phyloP scores from a whole-genome alignment of 2,888 invertebrate species.

The Anticlea derivata region DNA sequence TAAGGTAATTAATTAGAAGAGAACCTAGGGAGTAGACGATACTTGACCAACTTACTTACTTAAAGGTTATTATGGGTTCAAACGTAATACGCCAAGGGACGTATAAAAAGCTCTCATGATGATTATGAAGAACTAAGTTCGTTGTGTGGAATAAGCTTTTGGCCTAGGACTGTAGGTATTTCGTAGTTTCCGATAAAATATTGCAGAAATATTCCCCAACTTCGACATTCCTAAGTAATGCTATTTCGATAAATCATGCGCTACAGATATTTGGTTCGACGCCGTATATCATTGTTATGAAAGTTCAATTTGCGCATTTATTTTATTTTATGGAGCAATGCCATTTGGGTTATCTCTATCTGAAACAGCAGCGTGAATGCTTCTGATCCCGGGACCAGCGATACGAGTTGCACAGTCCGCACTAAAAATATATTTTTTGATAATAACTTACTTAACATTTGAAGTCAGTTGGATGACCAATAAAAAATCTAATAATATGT shows the following conservation, averaged over 20 bases:
- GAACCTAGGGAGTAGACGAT: background rate
- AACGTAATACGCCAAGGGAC: background rate
- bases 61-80: conserved; percentile 11
- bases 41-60: conserved; percentile 7
- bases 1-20: conserved; percentile 4
- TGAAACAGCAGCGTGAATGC: too few species aligned
- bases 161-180: too few species aligned
- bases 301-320: conserved; percentile 3
- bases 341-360: background rate
- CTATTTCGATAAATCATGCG: background rate
- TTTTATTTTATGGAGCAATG: background rate
- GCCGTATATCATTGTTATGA: background rate
- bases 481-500: too few species aligned
- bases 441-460: too few species aligned
- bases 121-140: too few species aligned
- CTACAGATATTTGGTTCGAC: background rate
- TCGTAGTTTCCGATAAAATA: too few species aligned
- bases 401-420: too few species aligned
- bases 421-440: too few species aligned
- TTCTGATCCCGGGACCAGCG: too few species aligned
- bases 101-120: background rate
- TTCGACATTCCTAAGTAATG: background rate
- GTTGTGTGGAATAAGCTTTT: background rate
- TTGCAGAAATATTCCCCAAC: too few species aligned
- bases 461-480: too few species aligned